A percentile compares a stretch with the other conserved stretches of the same genome.
phyloP scores from a whole-genome alignment of 2,888 invertebrate genomes.

The Autographa gamma region DNA sequence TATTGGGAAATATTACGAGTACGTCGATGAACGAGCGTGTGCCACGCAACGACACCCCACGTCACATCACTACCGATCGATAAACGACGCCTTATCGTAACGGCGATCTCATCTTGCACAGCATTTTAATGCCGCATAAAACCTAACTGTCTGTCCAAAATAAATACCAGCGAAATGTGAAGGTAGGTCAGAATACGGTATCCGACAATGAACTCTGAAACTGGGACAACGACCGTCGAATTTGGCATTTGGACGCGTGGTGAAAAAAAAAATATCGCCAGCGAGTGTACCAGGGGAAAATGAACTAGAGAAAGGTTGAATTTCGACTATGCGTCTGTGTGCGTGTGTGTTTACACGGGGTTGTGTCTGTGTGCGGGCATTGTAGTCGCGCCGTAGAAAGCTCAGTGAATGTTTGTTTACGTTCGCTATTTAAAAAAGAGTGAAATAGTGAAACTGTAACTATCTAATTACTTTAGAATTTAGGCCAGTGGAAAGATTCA shows the following conservation, averaged over 20 bases:
- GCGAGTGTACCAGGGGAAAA: constrained; percentile 81
- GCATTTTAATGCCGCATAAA: constrained; percentile 84
- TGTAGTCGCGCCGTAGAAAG: constrained; percentile 70
- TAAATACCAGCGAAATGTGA: constrained; percentile 82
- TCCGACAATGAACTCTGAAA: constrained; percentile 78
- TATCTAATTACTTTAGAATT: constrained; percentile 63
- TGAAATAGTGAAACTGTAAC: constrained; percentile 68
- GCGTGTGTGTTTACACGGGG: constrained; percentile 67
- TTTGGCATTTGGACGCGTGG: constrained; percentile 76
- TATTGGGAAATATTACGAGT: constrained; percentile 52
- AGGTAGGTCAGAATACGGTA: constrained; percentile 88
- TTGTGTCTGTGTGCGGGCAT: constrained; percentile 59
- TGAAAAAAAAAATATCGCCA: constrained; percentile 78
- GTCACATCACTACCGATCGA: constrained; percentile 65
- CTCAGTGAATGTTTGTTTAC: constrained; percentile 73
- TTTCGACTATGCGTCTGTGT: constrained; percentile 61
- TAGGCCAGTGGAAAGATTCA: constrained; percentile 53
- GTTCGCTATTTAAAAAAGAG: constrained; percentile 69
- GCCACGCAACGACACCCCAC: constrained; percentile 39
- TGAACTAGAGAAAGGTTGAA: constrained; percentile 81
- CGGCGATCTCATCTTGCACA: constrained; percentile 75
- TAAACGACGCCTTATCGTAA: constrained; percentile 69
- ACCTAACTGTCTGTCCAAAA: constrained; percentile 84
- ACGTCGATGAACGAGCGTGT: constrained; percentile 57
- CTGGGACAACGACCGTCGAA: constrained; percentile 80